phyloP scores from a whole-genome alignment of 2,113 vertebrate genomes.

The Ochotona princeps region DNA sequence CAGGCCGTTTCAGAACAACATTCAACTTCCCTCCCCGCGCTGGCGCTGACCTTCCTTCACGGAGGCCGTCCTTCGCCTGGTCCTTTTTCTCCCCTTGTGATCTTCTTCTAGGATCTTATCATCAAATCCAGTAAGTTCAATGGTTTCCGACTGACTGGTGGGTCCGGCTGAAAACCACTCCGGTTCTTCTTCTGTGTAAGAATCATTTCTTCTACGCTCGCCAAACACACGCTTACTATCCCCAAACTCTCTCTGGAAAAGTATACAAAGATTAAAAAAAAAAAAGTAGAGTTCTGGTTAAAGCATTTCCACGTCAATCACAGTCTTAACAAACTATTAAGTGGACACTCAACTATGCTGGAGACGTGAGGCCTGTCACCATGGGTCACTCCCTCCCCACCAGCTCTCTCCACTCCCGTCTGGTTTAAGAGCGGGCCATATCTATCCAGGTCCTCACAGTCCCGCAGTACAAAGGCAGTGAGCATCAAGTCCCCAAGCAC shows the following conservation, averaged over 20 bases:
- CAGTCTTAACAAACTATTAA: not conserved
- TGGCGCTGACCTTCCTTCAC: conserved; percentile 91
- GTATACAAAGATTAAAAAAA: not conserved
- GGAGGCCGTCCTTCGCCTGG: conserved; percentile 90
- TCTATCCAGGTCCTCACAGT: not conserved
- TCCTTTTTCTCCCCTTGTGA: conserved; percentile 92
- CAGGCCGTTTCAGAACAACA: not conserved
- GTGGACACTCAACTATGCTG: not conserved
- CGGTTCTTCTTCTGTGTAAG: conserved; percentile 97
- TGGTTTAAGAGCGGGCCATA: not conserved
- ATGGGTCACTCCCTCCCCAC: not conserved
- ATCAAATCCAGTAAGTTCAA: conserved; percentile 97
- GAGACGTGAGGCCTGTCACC: not conserved
- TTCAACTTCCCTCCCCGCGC: not conserved
- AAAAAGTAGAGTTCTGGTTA: not conserved
- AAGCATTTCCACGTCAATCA: not conserved
- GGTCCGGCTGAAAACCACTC: conserved; percentile 99
- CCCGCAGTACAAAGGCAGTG: not conserved
- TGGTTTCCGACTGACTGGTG: conserved; percentile 99
- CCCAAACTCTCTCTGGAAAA: conserved; percentile 94
- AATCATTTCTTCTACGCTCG: conserved; percentile 97
- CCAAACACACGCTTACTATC: conserved; percentile 96
- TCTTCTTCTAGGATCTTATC: conserved; percentile 97
- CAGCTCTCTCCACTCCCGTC: not conserved
- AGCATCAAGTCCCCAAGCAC: not conserved